These are phyloP conservation scores for Babyrousa celebensis DNA, from an alignment of 2,797 vertebrate genomes.

Conservation along the genomic window DNA sequence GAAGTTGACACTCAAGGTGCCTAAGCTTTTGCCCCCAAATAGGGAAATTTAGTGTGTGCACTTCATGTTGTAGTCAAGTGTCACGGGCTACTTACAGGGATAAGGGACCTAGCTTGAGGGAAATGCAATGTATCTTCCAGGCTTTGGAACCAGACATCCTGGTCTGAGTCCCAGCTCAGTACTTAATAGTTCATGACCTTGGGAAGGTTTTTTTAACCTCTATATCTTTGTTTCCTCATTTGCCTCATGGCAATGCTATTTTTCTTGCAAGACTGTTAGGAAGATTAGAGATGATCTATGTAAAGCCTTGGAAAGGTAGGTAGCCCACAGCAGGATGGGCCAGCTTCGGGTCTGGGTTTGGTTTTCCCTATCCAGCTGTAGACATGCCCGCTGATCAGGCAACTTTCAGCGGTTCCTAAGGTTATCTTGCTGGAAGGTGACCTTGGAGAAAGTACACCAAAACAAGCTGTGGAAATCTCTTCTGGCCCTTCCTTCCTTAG, in stretches of 20 bases:
- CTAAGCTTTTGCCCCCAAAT: not conserved
- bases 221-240: not conserved
- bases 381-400: not conserved
- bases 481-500: conserved; percentile 14
- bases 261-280: not conserved
- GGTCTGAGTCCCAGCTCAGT: not conserved
- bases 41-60: not conserved
- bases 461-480: not conserved
- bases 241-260: not conserved
- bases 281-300: not conserved
- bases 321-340: not conserved
- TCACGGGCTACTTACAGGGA: not conserved
- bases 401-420: not conserved
- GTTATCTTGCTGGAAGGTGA: conserved; percentile 82
- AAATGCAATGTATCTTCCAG: not conserved
- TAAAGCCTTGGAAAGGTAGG: not conserved
- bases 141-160: not conserved
- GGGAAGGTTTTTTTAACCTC: not conserved
- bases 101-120: not conserved
- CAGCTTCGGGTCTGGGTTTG: conserved; percentile 20
- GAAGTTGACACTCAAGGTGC: not conserved
- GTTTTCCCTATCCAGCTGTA: conserved; percentile 6
- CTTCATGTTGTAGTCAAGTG: not conserved
- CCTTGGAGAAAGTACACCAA: conserved; percentile 81
- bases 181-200: not conserved